Conservation (phyloP, 1,140 invertebrate genomes). For the Paracyclopina nana region DNA sequence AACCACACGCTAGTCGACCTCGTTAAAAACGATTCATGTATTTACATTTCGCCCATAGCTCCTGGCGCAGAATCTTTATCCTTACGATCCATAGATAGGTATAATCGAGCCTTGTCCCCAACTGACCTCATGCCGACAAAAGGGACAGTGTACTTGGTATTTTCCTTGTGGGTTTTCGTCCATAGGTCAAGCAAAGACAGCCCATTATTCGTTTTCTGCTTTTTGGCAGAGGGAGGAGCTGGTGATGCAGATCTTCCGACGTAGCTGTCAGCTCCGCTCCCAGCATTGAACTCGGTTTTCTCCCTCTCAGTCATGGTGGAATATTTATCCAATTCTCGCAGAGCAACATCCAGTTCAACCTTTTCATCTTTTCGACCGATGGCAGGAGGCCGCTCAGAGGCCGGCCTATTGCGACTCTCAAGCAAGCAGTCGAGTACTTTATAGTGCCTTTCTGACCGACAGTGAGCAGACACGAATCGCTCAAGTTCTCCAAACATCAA, state of each 20-base stretch:
- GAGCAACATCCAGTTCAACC: slow-evolving; percentile 38
- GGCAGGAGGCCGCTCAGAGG: slow-evolving; percentile 24
- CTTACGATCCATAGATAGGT: background rate
- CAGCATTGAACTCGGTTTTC: slow-evolving; percentile 20
- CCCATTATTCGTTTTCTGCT: slow-evolving; percentile 19
- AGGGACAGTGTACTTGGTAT: background rate
- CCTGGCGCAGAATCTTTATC: background rate
- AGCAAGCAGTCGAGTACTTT: slow-evolving; percentile 60
- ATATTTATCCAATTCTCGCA: slow-evolving; percentile 33
- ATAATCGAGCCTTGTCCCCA: background rate
- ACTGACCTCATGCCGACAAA: slow-evolving; percentile 1
- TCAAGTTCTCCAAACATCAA: slow-evolving; percentile 76
- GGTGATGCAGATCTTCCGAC: slow-evolving; percentile 20
- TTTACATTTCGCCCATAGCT: too few species aligned
- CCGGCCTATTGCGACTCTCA: slow-evolving; percentile 44
- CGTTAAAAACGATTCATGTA: too few species aligned
- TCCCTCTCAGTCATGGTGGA: slow-evolving; percentile 22
- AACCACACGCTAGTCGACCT: too few species aligned
- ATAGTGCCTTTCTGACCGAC: slow-evolving; percentile 44
- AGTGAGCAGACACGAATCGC: slow-evolving; percentile 51
- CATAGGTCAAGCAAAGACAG: slow-evolving; percentile 44
- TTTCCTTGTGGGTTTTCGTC: slow-evolving; percentile 23
- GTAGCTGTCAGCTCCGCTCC: slow-evolving; percentile 19
- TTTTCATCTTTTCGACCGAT: slow-evolving; percentile 34
- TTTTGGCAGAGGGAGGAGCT: background rate